Percentiles rank a stretch among this genome's conserved stretches.
Evolutionary conservation across 2,113 vertebrate genomes (phyloP).

Genomic region (Sturnus vulgaris): DNA sequence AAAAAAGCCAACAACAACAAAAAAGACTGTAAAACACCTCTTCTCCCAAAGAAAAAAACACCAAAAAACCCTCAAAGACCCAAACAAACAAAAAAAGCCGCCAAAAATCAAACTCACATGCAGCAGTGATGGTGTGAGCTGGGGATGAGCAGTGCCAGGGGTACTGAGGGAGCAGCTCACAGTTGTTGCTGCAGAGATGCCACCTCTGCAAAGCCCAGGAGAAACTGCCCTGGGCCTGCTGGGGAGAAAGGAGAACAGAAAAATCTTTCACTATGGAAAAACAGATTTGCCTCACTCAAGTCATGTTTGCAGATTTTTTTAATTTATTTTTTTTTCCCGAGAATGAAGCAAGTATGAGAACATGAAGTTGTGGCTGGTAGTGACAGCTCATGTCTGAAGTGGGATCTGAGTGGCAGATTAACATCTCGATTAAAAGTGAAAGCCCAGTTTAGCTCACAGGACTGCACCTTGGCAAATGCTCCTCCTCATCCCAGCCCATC

Average conservation of each 20-base stretch:
- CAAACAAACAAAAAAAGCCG: fast-evolving
- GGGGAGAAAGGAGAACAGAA: background rate
- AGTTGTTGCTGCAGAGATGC: background rate
- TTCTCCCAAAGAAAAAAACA: too few relatives aligned
- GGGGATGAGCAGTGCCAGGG: background rate
- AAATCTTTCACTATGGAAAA: background rate
- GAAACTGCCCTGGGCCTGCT: background rate
- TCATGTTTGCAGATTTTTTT: too few relatives aligned
- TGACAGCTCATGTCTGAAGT: background rate
- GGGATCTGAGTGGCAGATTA: background rate
- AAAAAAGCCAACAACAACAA: background rate
- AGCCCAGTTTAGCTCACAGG: background rate
- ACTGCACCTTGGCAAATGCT: background rate
- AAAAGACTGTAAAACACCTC: too few relatives aligned
- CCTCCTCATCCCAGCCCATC: fast-evolving
- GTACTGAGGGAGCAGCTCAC: background rate
- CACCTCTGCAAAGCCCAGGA: background rate
- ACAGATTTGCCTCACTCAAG: background rate
- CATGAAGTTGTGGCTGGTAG: background rate
- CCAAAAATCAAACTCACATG: fast-evolving
- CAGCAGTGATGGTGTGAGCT: background rate
- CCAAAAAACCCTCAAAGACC: too few relatives aligned
- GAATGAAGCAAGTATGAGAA: background rate
- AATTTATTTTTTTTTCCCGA: too few relatives aligned
- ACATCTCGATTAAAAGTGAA: background rate